Evolutionary conservation across 2,113 vertebrate species (phyloP).

Genomic region (Aegithalos caudatus): DNA sequence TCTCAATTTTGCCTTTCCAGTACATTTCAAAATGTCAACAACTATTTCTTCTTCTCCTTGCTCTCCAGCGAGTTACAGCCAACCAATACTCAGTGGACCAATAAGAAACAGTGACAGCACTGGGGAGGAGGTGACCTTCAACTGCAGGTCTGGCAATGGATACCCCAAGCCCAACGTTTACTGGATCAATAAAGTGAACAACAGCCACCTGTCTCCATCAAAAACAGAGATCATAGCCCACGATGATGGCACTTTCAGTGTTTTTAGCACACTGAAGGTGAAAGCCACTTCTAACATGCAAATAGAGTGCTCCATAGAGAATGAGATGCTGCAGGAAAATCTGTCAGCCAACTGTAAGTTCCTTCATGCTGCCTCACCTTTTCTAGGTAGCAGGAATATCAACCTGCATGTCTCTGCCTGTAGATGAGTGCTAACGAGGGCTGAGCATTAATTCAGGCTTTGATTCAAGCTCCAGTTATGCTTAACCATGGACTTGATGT

Average conservation of each 20-base stretch:
- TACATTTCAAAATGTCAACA: accelerated
- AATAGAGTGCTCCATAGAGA: constrained; percentile 72
- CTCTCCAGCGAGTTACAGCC: constrained; percentile 67
- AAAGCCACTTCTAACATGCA: not conserved
- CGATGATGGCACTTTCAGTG: not conserved
- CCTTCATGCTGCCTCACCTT: not conserved
- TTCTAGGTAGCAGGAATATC: not conserved
- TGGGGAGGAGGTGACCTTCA: constrained; percentile 56
- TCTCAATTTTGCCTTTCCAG: not conserved
- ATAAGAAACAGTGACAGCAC: not conserved
- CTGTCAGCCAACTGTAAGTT: constrained; percentile 59
- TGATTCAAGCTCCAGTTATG: not conserved
- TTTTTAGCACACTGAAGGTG: constrained; percentile 58
- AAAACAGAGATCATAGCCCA: not conserved
- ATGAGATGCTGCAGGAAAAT: constrained; percentile 63
- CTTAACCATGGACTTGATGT: not conserved
- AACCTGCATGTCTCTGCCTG: not conserved
- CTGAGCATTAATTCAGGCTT: not conserved
- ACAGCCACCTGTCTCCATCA: constrained; percentile 12
- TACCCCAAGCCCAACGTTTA: constrained; percentile 64
- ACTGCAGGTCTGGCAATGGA: constrained; percentile 61
- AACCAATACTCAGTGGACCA: constrained; percentile 45
- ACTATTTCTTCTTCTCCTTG: not conserved
- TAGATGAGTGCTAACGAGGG: accelerated
- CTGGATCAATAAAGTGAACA: constrained; percentile 71